A percentile compares a stretch with the other conserved stretches of the same genome.
These are phyloP conservation scores for Papilio protenor DNA, from an alignment of 2,888 invertebrate genomes.

Conservation along the genomic window DNA sequence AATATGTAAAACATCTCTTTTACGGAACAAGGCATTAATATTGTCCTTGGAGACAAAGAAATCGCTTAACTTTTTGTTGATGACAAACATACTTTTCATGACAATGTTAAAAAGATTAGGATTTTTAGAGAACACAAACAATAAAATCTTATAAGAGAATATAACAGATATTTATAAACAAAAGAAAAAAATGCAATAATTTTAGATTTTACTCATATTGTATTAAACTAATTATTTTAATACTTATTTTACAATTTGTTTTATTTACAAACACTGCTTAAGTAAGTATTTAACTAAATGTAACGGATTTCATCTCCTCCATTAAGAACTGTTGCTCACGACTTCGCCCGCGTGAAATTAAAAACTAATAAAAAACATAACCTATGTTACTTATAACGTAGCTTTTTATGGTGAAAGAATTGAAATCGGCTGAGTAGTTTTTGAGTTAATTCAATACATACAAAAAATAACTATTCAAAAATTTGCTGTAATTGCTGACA, in stretches of 20 bases:
- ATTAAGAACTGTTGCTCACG: not conserved
- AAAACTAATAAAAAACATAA: not conserved
- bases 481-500: too few species aligned
- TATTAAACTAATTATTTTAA: too few species aligned
- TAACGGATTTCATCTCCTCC: not conserved
- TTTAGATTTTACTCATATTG: too few species aligned
- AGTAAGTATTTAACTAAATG: not conserved
- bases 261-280: not conserved
- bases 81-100: constrained; percentile 11
- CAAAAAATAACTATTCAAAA: too few species aligned
- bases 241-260: too few species aligned
- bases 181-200: too few species aligned
- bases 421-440: too few species aligned
- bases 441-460: too few species aligned
- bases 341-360: not conserved
- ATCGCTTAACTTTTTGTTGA: constrained; percentile 19
- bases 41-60: constrained; percentile 28
- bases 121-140: not conserved
- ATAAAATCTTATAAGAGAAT: not conserved
- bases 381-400: too few species aligned
- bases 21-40: constrained; percentile 39
- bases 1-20: constrained; percentile 40
- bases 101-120: not conserved
- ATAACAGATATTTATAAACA: too few species aligned
- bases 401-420: too few species aligned